Conservation (phyloP, 1,140 invertebrate genomes). For the Tetragnatha versicolor region DNA sequence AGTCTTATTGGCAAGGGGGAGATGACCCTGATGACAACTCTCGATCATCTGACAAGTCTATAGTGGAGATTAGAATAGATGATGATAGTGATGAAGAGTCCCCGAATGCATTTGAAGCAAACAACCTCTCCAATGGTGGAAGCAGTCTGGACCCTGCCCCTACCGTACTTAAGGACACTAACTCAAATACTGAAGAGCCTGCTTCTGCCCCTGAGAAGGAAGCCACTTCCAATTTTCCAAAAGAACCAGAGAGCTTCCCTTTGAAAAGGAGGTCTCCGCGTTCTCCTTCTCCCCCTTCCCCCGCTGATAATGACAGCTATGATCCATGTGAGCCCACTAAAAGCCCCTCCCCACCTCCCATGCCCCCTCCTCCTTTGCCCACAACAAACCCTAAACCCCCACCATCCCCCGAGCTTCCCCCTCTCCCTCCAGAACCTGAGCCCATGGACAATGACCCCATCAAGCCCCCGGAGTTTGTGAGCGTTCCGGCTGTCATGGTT, state of each 20-base stretch:
- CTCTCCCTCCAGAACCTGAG: slow-evolving; percentile 57
- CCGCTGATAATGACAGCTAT: slow-evolving; percentile 71
- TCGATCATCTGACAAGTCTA: slow-evolving; percentile 33
- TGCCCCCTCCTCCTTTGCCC: slow-evolving; percentile 45
- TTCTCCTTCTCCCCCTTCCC: slow-evolving; percentile 52
- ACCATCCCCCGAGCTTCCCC: slow-evolving; percentile 57
- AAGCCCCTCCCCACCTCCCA: slow-evolving; percentile 71
- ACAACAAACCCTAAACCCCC: slow-evolving; percentile 55
- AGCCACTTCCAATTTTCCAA: background rate
- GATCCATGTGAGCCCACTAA: slow-evolving; percentile 89
- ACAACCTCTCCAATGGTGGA: slow-evolving; percentile 34
- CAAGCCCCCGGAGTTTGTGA: background rate
- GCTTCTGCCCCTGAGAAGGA: slow-evolving; percentile 5
- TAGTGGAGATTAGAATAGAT: background rate
- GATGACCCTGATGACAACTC: slow-evolving; percentile 39
- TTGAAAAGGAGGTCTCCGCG: slow-evolving; percentile 41
- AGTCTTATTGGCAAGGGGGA: slow-evolving; percentile 50
- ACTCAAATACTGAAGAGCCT: background rate
- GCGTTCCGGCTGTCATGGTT: background rate
- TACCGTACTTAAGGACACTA: background rate
- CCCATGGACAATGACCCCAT: slow-evolving; percentile 24
- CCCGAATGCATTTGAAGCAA: slow-evolving; percentile 27
- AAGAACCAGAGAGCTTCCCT: slow-evolving; percentile 30
- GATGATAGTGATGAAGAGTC: slow-evolving; percentile 22
- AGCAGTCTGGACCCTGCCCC: slow-evolving; percentile 4